Evolutionary conservation across 2,888 invertebrate genomes (phyloP), one percentile per base, ranked within the genome.

Genomic region (Calliopum simillimum): DNA sequence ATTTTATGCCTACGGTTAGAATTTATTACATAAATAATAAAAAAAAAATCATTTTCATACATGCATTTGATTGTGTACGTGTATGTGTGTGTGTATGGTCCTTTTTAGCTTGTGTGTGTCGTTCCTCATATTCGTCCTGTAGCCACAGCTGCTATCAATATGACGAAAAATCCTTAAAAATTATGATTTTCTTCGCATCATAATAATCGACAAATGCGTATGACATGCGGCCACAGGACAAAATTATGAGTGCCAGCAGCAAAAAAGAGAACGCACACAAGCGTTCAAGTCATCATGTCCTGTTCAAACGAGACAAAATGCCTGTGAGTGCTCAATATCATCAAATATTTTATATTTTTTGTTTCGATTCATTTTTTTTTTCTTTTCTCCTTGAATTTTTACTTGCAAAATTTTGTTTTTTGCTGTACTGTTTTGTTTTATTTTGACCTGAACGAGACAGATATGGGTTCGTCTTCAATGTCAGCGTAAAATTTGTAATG

Each of bases 1-100:
- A 59, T 71, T 64, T 71, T 41, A 68, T 67, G 73, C 56, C 69
- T 43, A 43, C 56, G 68, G 55, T 65, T 62, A 65, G 53, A 58
- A 73, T 73, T 69, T 70, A 71, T 69, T 51, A 61, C 58, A 55
- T 19, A 67, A 49, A 58, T 47, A 67, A 49, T 41, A 41, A 47
- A 33, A 43, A 46, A n/a, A 41, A 46, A n/a, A 41, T 23, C n/a
- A 8, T 13, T 41, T 44, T 14, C 3, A n/a, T 13, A 5, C 8
- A 43, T n/a, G 11, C 14, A 41, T n/a, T 16, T n/a, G 33, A 13
- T 23, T 4, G 44, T 43, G 44, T 13, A 6, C 19, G 21, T 65
- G 66, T 66, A n/a, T n/a, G 53, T 43, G 44, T 16, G 43, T 14
- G 2, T 46, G 21, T 62, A n/a, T 62, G 63, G 23, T 25, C 33